Percentiles rank a stretch among this genome's conserved stretches.
Conservation (phyloP, 2,888 invertebrate genomes). For the Polyploca ridens region DNA sequence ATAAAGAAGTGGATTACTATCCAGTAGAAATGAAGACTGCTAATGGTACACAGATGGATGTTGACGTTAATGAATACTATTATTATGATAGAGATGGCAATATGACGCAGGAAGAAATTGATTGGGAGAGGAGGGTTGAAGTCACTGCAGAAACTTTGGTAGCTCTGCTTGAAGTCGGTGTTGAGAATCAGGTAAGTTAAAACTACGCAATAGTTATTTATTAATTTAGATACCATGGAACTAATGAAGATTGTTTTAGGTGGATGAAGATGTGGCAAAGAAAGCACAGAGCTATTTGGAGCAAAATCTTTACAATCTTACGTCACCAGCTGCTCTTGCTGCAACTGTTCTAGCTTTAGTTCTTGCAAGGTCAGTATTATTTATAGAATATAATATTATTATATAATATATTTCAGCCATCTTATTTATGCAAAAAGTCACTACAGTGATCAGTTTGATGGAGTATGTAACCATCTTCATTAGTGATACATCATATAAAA, state of each 20-base stretch:
- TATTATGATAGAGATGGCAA: slow-evolving; percentile 81
- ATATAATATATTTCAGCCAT: no score
- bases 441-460: no score
- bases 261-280: slow-evolving; percentile 79
- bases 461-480: no score
- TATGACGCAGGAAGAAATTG: slow-evolving; percentile 74
- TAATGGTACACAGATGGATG: slow-evolving; percentile 65
- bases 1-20: slow-evolving; percentile 82
- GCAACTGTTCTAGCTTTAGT: slow-evolving; percentile 85
- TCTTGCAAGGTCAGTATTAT: slow-evolving; percentile 67
- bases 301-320: slow-evolving; percentile 80
- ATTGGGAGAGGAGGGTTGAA: slow-evolving; percentile 84
- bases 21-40: slow-evolving; percentile 68
- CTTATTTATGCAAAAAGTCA: not conserved
- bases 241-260: slow-evolving; percentile 47
- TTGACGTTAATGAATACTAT: slow-evolving; percentile 76
- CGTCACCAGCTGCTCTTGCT: slow-evolving; percentile 85
- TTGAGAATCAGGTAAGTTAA: slow-evolving; percentile 78
- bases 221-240: no score
- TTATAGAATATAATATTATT: no score
- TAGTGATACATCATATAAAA: no score
- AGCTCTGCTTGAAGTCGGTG: slow-evolving; percentile 85
- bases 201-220: not conserved
- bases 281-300: slow-evolving; percentile 85
- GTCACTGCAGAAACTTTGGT: slow-evolving; percentile 87